A percentile compares a stretch with the other conserved stretches of the same genome.
Conservation (phyloP, 2,113 vertebrate species). For the Lynx canadensis region DNA sequence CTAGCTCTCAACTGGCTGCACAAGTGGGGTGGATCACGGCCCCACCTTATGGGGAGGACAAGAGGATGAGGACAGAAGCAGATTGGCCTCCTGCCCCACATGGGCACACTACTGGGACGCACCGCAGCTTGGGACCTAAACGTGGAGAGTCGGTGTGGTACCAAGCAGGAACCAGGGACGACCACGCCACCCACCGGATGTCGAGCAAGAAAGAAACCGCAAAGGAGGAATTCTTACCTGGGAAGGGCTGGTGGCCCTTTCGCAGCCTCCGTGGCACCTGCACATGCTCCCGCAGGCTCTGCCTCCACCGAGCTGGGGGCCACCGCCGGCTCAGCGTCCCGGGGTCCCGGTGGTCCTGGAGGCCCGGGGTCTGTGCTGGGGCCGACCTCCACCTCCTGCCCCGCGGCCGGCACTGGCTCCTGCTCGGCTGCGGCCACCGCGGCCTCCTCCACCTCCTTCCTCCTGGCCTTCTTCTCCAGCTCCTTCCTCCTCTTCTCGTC, state of each 20-base stretch:
- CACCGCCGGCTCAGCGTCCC: background rate
- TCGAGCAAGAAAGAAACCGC: background rate
- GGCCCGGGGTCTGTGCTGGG: conserved; percentile 42
- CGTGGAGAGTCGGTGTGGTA: background rate
- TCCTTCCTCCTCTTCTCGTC: conserved; percentile 86
- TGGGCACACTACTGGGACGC: no score
- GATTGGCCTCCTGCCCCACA: background rate
- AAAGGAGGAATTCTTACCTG: conserved; percentile 80
- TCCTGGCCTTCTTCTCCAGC: conserved; percentile 83
- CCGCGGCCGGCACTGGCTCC: conserved; percentile 73
- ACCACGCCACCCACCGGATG: background rate
- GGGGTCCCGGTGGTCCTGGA: background rate
- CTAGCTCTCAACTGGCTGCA: background rate
- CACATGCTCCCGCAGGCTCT: background rate
- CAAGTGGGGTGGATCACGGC: background rate
- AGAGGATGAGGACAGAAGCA: background rate
- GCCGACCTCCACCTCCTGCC: conserved; percentile 86
- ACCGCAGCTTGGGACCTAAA: background rate
- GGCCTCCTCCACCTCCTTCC: conserved; percentile 82
- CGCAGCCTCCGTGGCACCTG: conserved; percentile 42
- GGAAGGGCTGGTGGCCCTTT: conserved; percentile 51
- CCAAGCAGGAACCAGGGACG: background rate
- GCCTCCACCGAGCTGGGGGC: background rate
- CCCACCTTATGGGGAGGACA: background rate
- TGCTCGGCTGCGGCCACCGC: conserved; percentile 39